Base-by-base conservation (phyloP, 2,113 vertebrate species). In the Scortum barcoo region DNA sequence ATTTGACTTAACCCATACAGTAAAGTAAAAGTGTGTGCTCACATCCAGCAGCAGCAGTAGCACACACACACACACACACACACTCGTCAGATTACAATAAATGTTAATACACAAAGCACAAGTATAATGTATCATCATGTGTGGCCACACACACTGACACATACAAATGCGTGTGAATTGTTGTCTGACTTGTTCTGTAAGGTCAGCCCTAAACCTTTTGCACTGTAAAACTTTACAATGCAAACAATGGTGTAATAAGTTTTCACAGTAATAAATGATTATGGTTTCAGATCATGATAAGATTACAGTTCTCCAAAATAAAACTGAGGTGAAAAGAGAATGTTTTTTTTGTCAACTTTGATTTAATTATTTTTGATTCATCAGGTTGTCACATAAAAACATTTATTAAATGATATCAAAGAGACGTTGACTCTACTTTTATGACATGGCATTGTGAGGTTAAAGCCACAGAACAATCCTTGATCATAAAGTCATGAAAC, bases 1-100 rank as follows among this genome's bases (percentile, higher is more conserved):
- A 50, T 62, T 19, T 80, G 80, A 84, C 69, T 77, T 86, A 74
- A 78, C 33, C 58, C 46, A 6, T 61, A n/a, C 46, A 26, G 11
- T 20, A n/a, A 69, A 76, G 66, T 51, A 40, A 54, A 53, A 7
- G 42, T 65, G 51, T 51, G 53, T n/a, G 46, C 10, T 62, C 28
- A 62, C 48, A 60, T 56, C 7, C 24, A 60, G 30, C 17, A 26
- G 14, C 54, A 28, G 54, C 33, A 65, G n/a, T n/a, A n/a, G n/a
- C 48, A 36, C 13, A 30, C 50, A 56, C 33, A 24, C 53, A 71
- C 36, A 65, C 78, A 68, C 13, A 54, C 24, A 24, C 54, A 72
- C 24, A 67, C 78, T 63, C 16, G 1, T 7, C 28, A 48, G 26
- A 74, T 62, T 46, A 63, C 72, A 77, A 38, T 51, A 22, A 58